These are phyloP conservation scores for Apantesis nais DNA, from an alignment of 2,888 invertebrate species.

Conservation along the genomic window DNA sequence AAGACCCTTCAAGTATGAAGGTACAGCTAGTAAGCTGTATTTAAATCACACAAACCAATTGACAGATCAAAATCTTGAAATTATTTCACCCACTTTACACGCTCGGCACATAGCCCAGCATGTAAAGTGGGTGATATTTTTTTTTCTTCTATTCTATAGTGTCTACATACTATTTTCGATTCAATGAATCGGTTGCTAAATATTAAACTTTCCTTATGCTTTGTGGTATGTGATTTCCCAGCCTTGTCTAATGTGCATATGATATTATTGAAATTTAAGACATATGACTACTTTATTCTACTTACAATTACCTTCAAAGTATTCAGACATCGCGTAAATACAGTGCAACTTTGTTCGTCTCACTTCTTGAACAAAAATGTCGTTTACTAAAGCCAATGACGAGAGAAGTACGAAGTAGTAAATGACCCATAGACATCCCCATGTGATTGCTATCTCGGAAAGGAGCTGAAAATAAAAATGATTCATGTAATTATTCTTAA, in stretches of 20 bases:
- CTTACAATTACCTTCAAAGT: constrained; percentile 46
- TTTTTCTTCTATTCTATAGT: too few species aligned
- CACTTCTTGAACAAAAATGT: constrained; percentile 51
- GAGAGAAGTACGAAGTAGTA: constrained; percentile 47
- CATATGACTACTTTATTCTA: neutral
- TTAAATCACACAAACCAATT: neutral
- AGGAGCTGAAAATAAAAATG: constrained; percentile 34
- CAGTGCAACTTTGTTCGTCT: constrained; percentile 48
- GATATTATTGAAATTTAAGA: neutral
- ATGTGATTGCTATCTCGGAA: constrained; percentile 22
- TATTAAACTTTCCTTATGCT: too few species aligned
- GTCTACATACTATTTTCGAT: too few species aligned
- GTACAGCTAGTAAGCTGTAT: neutral
- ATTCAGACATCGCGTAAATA: constrained; percentile 45
- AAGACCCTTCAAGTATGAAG: neutral
- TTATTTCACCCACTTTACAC: too few species aligned
- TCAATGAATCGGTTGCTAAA: too few species aligned
- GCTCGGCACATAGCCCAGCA: too few species aligned
- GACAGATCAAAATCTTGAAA: too few species aligned
- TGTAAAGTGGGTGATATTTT: too few species aligned
- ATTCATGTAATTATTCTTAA: neutral
- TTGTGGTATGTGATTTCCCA: too few species aligned
- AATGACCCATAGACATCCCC: constrained; percentile 33
- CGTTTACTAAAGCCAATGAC: constrained; percentile 39
- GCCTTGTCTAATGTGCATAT: neutral